Conservation (phyloP, 64 coral and sea anemone species). For the Astreopora myriophthalma region DNA sequence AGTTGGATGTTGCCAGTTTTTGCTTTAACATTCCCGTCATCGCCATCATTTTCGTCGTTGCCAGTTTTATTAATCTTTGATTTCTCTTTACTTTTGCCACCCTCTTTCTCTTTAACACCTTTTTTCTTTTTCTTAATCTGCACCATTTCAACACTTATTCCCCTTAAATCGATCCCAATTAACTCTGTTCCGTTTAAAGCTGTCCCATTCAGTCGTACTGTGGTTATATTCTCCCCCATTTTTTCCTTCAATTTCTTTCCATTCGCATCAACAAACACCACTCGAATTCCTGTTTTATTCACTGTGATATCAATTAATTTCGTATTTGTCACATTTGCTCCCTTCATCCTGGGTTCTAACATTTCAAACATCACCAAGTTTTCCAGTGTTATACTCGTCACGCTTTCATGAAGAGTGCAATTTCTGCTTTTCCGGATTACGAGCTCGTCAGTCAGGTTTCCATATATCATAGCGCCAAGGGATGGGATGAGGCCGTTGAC, state of each 20-base stretch:
- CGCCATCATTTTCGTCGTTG: neutral
- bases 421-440: conserved; percentile 20
- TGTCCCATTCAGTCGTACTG: neutral
- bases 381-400: neutral
- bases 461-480: conserved; percentile 80
- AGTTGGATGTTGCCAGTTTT: neutral
- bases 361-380: neutral
- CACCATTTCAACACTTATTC: neutral
- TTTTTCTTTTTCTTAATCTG: neutral
- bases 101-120: neutral
- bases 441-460: conserved; percentile 76
- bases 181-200: neutral
- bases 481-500: conserved; percentile 83
- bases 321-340: neutral
- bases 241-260: neutral
- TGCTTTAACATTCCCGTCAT: neutral
- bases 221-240: neutral
- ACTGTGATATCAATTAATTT: neutral
- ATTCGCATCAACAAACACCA: neutral
- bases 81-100: no score
- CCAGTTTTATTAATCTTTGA: no score
- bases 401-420: conserved; percentile 20
- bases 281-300: neutral
- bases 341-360: neutral
- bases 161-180: neutral